Conservation (phyloP, 2,888 invertebrate species). For the Rhagophthalmus giganteus region DNA sequence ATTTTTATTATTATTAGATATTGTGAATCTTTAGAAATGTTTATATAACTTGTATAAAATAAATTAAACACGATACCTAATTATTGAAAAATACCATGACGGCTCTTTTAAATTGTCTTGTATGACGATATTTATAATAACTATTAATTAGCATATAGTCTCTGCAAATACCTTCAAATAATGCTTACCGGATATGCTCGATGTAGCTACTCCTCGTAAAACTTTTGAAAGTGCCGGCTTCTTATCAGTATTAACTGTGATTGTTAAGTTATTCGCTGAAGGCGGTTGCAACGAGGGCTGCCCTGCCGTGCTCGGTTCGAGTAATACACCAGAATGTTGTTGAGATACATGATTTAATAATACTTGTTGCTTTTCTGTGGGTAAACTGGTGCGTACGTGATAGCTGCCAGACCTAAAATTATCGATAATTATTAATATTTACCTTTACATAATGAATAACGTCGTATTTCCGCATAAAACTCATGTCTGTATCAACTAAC, state of each 20-base stretch:
- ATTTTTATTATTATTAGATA: no score
- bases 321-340: slow-evolving; percentile 51
- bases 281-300: slow-evolving; percentile 41
- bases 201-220: slow-evolving; percentile 60
- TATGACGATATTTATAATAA: no score
- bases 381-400: slow-evolving; percentile 59
- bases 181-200: slow-evolving; percentile 62
- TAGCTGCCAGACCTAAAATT: slow-evolving; percentile 64
- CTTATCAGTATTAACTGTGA: slow-evolving; percentile 41
- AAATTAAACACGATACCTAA: slow-evolving; percentile 2
- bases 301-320: slow-evolving; percentile 54
- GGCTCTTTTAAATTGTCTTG: no score
- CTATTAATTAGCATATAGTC: no score
- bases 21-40: no score
- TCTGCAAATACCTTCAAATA: neutral
- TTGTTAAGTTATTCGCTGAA: slow-evolving; percentile 2
- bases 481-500: neutral
- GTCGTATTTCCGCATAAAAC: neutral
- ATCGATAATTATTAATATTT: neutral
- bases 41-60: neutral
- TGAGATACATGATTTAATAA: slow-evolving; percentile 50
- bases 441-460: neutral
- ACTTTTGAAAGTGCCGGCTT: slow-evolving; percentile 57
- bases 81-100: no score
- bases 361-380: slow-evolving; percentile 56